Base-by-base conservation (phyloP, 2,113 vertebrate species). In the Thalassoma bifasciatum region DNA sequence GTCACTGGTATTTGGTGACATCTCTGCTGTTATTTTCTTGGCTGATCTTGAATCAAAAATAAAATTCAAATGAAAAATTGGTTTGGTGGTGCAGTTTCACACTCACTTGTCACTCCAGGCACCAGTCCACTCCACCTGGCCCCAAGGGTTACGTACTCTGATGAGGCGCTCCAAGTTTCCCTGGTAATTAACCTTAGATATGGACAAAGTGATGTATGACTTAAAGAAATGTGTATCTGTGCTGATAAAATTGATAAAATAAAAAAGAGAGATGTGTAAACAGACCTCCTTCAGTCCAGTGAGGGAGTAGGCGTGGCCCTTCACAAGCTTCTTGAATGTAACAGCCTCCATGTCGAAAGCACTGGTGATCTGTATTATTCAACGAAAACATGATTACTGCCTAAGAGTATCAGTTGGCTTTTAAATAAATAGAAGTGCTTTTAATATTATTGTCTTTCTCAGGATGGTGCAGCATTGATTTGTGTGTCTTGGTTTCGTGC, bases 21-120 rank as follows among this genome's bases (percentile, higher is more conserved):
- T 30, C 30, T 30, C 30, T 30, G 6, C 3, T 4, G 30, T 30
- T 6, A 30, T 30, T 30, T 30, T 30, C 30, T 30, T 30, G 30
- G 6, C 3, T 6, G 30, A 30, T 30, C 6, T 30, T 30, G 3
- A 30, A 30, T 4, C 6, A 30, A 30, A 30, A 30, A 4, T 30
- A 3, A 30, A 30, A 30, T 3, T 30, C 30, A 30, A 30, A 30
- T 3, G 30, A 30, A 4, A 30, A 30, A n/a, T n/a, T n/a, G n/a
- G n/a, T n/a, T n/a, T n/a, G n/a, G n/a, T n/a, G n/a, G n/a, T n/a
- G n/a, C n/a, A n/a, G n/a, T n/a, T n/a, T n/a, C n/a, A n/a, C 13
- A 65, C 95, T 90, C 75, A 99, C 98, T 93, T 95, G 83, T 99
- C 98, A 11, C 97, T 98, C 97, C 98, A 99, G 63, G 97, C 96